Evolutionary conservation across 2,888 invertebrate genomes (phyloP).

Genomic region (Hartigia nigra): DNA sequence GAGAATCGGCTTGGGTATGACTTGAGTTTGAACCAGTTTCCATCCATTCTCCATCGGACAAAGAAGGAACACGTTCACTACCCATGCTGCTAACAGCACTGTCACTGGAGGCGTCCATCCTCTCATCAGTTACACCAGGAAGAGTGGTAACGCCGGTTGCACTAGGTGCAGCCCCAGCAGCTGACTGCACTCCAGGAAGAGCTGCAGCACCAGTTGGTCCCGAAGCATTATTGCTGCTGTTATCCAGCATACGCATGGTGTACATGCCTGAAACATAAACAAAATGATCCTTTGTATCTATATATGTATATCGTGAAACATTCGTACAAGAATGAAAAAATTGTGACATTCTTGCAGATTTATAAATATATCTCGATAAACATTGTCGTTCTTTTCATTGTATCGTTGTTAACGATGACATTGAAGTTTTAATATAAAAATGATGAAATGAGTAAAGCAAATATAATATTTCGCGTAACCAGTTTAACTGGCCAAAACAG

Average conservation of each 20-base stretch:
- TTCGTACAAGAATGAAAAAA: background rate
- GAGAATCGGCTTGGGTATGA: conserved; percentile 71
- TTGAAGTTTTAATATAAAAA: background rate
- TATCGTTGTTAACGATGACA: background rate
- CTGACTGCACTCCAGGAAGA: conserved; percentile 56
- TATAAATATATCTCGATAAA: background rate
- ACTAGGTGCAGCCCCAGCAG: conserved; percentile 64
- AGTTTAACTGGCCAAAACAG: background rate
- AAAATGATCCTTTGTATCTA: conserved; percentile 1
- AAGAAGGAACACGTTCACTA: conserved; percentile 87
- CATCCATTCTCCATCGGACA: conserved; percentile 92
- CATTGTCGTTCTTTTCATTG: background rate
- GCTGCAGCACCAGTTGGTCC: conserved; percentile 56
- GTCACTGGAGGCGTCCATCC: conserved; percentile 88
- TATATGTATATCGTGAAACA: no score
- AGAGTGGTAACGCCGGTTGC: conserved; percentile 60
- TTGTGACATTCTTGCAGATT: background rate
- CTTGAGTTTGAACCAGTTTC: conserved; percentile 87
- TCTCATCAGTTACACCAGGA: conserved; percentile 68
- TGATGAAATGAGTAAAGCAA: background rate
- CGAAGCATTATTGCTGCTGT: conserved; percentile 60
- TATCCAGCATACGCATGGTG: conserved; percentile 87
- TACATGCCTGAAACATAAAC: conserved; percentile 78
- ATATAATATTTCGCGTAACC: background rate
- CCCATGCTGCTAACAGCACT: conserved; percentile 95